Percentiles rank a stretch among this genome's conserved stretches.
phyloP scores from a whole-genome alignment of 2,113 vertebrate species.

The Oncorhynchus gorbuscha region DNA sequence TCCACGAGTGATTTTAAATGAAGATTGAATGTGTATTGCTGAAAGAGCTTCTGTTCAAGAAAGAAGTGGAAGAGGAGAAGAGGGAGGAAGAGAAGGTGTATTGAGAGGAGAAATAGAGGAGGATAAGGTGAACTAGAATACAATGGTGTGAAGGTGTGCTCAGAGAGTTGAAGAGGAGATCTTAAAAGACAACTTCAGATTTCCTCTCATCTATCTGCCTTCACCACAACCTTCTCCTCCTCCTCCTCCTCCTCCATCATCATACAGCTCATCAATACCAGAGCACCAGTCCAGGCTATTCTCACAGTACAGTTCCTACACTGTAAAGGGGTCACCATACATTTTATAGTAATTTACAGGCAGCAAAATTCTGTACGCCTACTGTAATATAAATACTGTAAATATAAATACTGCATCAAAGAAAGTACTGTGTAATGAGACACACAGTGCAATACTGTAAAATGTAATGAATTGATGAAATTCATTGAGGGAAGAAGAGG shows the following conservation, averaged over 20 bases:
- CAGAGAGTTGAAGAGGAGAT: conserved; percentile 30
- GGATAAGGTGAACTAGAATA: conserved; percentile 37
- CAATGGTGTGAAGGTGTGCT: conserved; percentile 53
- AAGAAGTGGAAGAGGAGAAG: conserved; percentile 5
- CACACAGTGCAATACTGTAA: too few relatives aligned
- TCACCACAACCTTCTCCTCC: conserved; percentile 41
- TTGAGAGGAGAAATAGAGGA: conserved; percentile 30
- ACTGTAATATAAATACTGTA: too few relatives aligned
- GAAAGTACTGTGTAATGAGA: too few relatives aligned
- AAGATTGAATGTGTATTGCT: too few relatives aligned
- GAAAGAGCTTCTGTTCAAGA: conserved; percentile 9
- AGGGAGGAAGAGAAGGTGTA: conserved; percentile 27
- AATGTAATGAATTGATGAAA: too few relatives aligned
- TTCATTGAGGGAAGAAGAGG: too few relatives aligned
- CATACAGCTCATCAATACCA: not conserved
- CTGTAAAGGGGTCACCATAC: too few relatives aligned
- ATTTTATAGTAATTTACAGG: too few relatives aligned
- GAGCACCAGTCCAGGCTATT: not conserved
- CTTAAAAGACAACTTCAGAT: conserved; percentile 22
- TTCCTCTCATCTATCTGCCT: conserved; percentile 19
- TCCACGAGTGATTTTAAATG: too few relatives aligned
- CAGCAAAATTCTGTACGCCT: too few relatives aligned
- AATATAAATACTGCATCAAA: too few relatives aligned
- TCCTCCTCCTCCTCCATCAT: conserved; percentile 29
- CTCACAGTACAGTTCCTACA: not conserved